A percentile compares a stretch with the other conserved stretches of the same genome.
Conservation (phyloP, 2,888 invertebrate species). For the Drosophila kambysellisi region DNA sequence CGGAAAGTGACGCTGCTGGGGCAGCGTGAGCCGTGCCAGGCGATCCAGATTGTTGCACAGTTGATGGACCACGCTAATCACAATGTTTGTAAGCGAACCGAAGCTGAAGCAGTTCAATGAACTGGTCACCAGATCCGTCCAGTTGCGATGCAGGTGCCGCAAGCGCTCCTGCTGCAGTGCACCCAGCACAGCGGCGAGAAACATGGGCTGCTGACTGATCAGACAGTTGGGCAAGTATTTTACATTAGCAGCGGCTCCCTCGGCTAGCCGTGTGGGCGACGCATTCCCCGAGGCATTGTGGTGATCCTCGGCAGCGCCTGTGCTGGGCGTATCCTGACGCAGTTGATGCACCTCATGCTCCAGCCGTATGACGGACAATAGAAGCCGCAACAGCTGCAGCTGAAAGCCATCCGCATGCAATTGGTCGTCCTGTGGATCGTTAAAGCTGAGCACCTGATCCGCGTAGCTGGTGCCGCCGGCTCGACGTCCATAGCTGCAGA, state of each 20-base stretch:
- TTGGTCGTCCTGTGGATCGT: conserved; percentile 88
- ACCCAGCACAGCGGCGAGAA: conserved; percentile 91
- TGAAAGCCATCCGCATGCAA: conserved; percentile 90
- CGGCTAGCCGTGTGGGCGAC: conserved; percentile 81
- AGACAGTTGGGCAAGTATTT: conserved; percentile 88
- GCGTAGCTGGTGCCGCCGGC: conserved; percentile 87
- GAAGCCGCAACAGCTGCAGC: conserved; percentile 88
- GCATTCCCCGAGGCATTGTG: conserved; percentile 76
- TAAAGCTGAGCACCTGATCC: conserved; percentile 90
- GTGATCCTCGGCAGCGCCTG: conserved; percentile 54
- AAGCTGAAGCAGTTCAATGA: conserved; percentile 92
- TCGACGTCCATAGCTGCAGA: conserved; percentile 82
- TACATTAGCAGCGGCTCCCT: conserved; percentile 84
- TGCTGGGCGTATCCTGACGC: conserved; percentile 84
- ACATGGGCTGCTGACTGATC: conserved; percentile 93
- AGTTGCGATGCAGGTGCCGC: conserved; percentile 91
- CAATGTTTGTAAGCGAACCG: conserved; percentile 90
- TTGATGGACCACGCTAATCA: conserved; percentile 92
- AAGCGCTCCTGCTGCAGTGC: conserved; percentile 90
- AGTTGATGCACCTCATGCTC: conserved; percentile 89
- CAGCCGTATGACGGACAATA: conserved; percentile 90
- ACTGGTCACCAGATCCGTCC: conserved; percentile 92
- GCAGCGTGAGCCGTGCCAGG: conserved; percentile 84
- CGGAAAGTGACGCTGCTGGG: conserved; percentile 85
- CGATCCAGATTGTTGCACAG: conserved; percentile 90